Conservation (phyloP, 2,888 invertebrate genomes). For the Apocheima hispidaria region DNA sequence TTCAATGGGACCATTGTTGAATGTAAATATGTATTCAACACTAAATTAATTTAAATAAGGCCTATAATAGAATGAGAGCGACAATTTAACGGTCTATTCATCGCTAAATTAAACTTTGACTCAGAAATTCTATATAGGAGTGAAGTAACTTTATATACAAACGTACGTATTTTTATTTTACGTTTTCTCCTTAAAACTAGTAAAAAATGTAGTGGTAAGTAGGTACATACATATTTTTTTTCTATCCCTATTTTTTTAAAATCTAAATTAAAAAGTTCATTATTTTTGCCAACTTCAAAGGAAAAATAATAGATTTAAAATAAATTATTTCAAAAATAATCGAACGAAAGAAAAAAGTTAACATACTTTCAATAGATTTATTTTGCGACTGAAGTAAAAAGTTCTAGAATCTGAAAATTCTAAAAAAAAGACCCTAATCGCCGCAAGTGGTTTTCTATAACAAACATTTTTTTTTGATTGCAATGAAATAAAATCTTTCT, state of each 20-base stretch:
- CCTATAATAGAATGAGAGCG: not conserved
- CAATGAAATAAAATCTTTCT: not conserved
- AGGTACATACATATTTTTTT: too few relatives aligned
- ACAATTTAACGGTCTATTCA: constrained; percentile 1
- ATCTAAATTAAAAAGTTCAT: not conserved
- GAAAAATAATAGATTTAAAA: not conserved
- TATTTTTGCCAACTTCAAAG: not conserved
- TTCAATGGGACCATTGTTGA: too few relatives aligned
- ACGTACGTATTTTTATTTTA: not conserved
- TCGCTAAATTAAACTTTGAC: not conserved
- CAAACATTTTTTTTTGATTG: too few relatives aligned
- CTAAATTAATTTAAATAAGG: not conserved
- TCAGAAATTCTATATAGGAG: not conserved
- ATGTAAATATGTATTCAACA: too few relatives aligned
- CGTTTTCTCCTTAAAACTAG: too few relatives aligned
- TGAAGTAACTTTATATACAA: constrained; percentile 2
- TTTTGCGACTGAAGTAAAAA: constrained; percentile 7
- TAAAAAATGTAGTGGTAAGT: too few relatives aligned
- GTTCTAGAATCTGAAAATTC: not conserved
- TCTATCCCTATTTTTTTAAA: too few relatives aligned
- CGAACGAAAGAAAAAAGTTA: not conserved
- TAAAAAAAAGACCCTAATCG: not conserved
- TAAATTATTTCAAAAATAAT: not conserved
- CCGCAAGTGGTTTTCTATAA: not conserved
- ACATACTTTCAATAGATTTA: not conserved